These are phyloP conservation scores for Falco berigora DNA, from an alignment of 2,797 vertebrate species.

Conservation along the genomic window DNA sequence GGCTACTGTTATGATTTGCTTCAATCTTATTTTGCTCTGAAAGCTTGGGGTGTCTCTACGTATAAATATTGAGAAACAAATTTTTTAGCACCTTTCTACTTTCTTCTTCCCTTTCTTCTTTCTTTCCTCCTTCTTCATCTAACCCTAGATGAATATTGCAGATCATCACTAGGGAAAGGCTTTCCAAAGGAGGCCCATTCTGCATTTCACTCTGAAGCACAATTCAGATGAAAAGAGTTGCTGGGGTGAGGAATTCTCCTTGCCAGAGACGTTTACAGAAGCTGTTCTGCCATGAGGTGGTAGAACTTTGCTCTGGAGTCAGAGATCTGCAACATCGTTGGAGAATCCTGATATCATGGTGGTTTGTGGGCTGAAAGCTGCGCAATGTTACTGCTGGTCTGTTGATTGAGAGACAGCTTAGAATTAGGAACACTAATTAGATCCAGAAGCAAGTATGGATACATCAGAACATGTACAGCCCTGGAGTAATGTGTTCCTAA, in stretches of 20 bases:
- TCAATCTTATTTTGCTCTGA: not conserved
- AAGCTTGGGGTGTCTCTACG: not conserved
- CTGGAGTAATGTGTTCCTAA: not conserved
- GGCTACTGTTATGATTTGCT: not conserved
- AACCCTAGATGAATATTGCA: not conserved
- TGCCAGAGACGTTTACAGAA: not conserved
- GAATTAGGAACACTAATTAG: not conserved
- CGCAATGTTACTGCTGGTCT: not conserved
- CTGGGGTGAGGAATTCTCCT: not conserved
- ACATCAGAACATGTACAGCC: not conserved
- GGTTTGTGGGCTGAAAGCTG: not conserved
- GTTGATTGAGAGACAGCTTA: not conserved
- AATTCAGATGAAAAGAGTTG: not conserved
- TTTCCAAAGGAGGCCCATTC: not conserved
- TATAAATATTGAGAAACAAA: not conserved
- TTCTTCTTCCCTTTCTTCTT: not conserved
- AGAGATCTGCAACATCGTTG: not conserved
- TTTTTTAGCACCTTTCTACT: not conserved
- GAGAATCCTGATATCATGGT: not conserved
- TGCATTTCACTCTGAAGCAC: not conserved
- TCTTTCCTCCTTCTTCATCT: not conserved
- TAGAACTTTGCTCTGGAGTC: not conserved
- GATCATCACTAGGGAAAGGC: not conserved
- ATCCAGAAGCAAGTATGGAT: not conserved
- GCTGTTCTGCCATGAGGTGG: not conserved